Evolutionary conservation across 53 echinoderm and acorn worm species (phyloP), one percentile per base, ranked within the genome.

Genomic region (Paracentrotus lividus): DNA sequence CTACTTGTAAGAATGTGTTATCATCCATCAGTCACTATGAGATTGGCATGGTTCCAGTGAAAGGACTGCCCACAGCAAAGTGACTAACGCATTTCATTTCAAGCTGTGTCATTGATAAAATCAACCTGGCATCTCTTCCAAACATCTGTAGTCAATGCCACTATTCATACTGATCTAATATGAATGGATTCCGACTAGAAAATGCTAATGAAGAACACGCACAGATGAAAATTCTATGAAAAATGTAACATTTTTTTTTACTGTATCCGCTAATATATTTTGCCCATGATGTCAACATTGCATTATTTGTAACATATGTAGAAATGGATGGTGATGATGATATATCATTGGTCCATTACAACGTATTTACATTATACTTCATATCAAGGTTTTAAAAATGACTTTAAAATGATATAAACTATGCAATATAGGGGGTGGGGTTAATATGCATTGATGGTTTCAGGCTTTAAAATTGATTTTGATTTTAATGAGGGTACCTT

Each of bases 101-200:
- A 81, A 81, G 81, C 81, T 81, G 27, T 45, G 47, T 81, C 81
- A 81, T 81, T 81, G 49, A 81, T 81, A 81, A 45, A 81, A 81
- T 45, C 44, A 45, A 81, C 27, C 47, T 81, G 81, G 44, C 47
- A 81, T 81, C 81, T 81, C 47, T 81, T 81, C 47, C 8, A 81
- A 45, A 47, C 47, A 81, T 81, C 47, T 81, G 44, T 81, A n/a
- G 47, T 45, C 10, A 47, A 81, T 81, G 10, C 81, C 81, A 81
- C 45, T 47, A 24, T 45, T 81, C 81, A 81, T 81, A n/a, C 42
- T 21, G 21, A 81, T 81, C 72, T 21, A 38, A 72, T 40, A 72
- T 72, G 72, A 16, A 40, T 14, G 36, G 36, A 72, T 2, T 36
- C 69, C 1, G 18, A 38, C 72, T 72, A 6, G 20, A 36, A 72